Evolutionary conservation across 2,797 vertebrate species (phyloP).

Genomic region (Diplodus puntazzo): DNA sequence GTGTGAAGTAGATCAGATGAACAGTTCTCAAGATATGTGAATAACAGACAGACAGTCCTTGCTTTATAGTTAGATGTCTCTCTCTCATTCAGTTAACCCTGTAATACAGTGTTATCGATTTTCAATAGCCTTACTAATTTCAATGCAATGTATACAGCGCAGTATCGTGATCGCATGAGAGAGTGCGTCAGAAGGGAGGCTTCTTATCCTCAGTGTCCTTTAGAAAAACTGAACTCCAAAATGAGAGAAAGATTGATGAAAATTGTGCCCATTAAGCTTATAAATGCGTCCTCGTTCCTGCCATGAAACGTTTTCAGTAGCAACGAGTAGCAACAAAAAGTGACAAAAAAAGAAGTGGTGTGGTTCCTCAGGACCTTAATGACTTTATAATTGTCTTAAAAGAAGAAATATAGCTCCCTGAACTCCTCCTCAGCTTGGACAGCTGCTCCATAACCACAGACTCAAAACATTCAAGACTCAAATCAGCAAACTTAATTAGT

Average conservation of each 20-base stretch:
- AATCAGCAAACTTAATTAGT: constrained; percentile 39
- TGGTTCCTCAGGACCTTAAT: constrained; percentile 24
- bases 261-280: background rate
- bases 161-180: constrained; percentile 1
- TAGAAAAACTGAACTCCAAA: constrained; percentile 5
- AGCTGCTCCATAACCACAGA: background rate
- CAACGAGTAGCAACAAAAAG: constrained; percentile 7
- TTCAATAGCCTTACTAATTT: background rate
- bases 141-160: background rate
- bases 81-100: background rate
- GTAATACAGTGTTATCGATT: background rate
- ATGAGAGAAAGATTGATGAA: constrained; percentile 6
- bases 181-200: background rate
- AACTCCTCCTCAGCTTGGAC: constrained; percentile 30
- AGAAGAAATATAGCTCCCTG: constrained; percentile 27
- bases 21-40: too few species aligned
- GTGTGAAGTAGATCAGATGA: too few species aligned
- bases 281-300: constrained; percentile 1
- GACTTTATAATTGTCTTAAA: constrained; percentile 26
- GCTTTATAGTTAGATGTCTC: background rate
- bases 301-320: constrained; percentile 8
- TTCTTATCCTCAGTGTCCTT: background rate
- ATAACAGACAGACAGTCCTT: too few species aligned
- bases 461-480: constrained; percentile 29
- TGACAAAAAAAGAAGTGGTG: background rate